Conservation (phyloP, 2,797 vertebrate genomes). For the Sebastes glaucus region DNA sequence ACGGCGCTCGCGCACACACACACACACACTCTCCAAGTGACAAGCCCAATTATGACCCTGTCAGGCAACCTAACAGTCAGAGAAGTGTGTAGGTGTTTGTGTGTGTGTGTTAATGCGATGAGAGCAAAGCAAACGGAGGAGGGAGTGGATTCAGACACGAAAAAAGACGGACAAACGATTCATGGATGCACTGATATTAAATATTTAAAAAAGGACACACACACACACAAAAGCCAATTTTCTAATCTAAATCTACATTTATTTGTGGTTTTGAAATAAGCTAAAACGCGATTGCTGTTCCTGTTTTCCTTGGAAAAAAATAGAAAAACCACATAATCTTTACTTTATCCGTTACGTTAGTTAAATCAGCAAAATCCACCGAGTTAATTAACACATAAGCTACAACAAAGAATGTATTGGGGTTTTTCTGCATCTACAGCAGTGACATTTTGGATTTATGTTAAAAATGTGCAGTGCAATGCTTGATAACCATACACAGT, state of each 20-base stretch:
- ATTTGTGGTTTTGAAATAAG: neutral
- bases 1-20: neutral
- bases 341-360: neutral
- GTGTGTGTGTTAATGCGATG: slow-evolving; percentile 22
- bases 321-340: neutral
- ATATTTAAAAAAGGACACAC: neutral
- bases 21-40: slow-evolving; percentile 57
- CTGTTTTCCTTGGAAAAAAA: neutral
- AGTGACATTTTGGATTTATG: no score
- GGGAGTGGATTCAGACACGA: neutral
- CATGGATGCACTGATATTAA: neutral
- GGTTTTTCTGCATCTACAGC: no score
- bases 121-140: slow-evolving; percentile 30
- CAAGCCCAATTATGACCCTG: slow-evolving; percentile 83
- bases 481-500: no score
- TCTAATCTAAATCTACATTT: neutral
- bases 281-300: neutral
- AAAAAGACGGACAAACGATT: slow-evolving; percentile 9
- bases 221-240: neutral
- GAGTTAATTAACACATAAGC: neutral
- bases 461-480: no score
- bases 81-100: slow-evolving; percentile 33
- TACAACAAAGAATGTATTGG: neutral
- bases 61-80: slow-evolving; percentile 71
- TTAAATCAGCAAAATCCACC: neutral